Percentiles rank a stretch among this genome's conserved stretches.
phyloP scores from a whole-genome alignment of 2,888 invertebrate species.

The Apodemia zela region DNA sequence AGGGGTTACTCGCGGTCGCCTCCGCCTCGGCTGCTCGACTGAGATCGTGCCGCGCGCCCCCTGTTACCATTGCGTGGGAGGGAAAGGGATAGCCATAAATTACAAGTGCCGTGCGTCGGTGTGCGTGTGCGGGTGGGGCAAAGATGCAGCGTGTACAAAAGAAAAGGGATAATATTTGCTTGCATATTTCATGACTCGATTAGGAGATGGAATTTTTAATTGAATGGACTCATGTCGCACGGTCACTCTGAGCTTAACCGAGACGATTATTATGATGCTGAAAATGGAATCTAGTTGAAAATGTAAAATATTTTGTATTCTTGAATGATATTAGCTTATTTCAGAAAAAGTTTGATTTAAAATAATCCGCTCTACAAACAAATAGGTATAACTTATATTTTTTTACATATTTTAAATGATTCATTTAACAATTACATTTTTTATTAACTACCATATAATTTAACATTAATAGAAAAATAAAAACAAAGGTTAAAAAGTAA shows the following conservation, averaged over 20 bases:
- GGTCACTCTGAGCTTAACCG: constrained; percentile 54
- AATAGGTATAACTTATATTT: neutral
- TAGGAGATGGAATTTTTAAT: constrained; percentile 80
- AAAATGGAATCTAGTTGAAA: constrained; percentile 18
- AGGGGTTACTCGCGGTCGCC: constrained; percentile 81
- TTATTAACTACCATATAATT: neutral
- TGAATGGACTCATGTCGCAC: constrained; percentile 65
- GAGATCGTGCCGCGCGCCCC: constrained; percentile 56
- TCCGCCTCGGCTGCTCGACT: constrained; percentile 66
- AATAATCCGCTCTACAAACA: neutral
- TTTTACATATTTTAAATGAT: neutral
- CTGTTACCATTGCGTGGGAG: constrained; percentile 43
- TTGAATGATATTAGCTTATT: neutral
- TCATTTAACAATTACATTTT: too few species aligned
- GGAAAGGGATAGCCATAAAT: constrained; percentile 60
- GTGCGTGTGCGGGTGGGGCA: constrained; percentile 81
- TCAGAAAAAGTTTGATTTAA: neutral
- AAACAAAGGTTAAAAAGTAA: neutral
- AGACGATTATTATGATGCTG: neutral
- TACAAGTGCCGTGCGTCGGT: constrained; percentile 73
- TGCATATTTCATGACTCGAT: constrained; percentile 81
- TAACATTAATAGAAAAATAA: neutral
- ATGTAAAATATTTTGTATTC: neutral
- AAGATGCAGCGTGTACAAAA: constrained; percentile 78
- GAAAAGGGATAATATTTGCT: constrained; percentile 81